Conservation (phyloP, 64 coral and sea anemone genomes). For the Dendrophyllia cribrosa region DNA sequence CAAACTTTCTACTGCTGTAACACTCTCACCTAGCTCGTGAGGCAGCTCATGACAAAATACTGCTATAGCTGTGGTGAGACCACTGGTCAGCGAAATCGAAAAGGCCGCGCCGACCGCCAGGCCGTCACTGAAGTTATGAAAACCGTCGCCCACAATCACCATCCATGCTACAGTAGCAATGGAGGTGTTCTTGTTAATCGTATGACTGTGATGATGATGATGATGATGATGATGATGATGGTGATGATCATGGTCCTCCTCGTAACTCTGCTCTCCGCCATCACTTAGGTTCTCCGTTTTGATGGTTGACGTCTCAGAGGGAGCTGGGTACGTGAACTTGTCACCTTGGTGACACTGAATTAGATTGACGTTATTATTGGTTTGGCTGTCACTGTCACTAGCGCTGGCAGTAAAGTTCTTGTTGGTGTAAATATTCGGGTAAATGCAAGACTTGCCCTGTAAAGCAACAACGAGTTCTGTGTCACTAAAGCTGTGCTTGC, state of each 20-base stretch:
- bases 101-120: slow-evolving; percentile 93
- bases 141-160: slow-evolving; percentile 98
- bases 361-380: not conserved
- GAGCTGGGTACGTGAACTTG: not conserved
- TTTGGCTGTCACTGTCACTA: not conserved
- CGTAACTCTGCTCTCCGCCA: not conserved
- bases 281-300: not conserved
- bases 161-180: slow-evolving; percentile 98
- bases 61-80: slow-evolving; percentile 95
- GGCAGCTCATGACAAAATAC: slow-evolving; percentile 91
- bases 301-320: not conserved
- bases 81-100: slow-evolving; percentile 86
- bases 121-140: slow-evolving; percentile 98
- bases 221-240: slow-evolving; percentile 61
- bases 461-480: slow-evolving; percentile 10
- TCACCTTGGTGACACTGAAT: not conserved
- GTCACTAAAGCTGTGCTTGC: slow-evolving; percentile 52
- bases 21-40: slow-evolving; percentile 59
- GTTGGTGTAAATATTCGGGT: slow-evolving; percentile 4
- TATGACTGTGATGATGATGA: slow-evolving; percentile 76
- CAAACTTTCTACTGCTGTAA: too few species aligned
- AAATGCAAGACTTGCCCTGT: slow-evolving; percentile 11
- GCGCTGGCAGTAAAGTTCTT: not conserved
- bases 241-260: slow-evolving; percentile 19
- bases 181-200: slow-evolving; percentile 64